phyloP scores from a whole-genome alignment of 2,113 vertebrate species.

The Pygoscelis adeliae region DNA sequence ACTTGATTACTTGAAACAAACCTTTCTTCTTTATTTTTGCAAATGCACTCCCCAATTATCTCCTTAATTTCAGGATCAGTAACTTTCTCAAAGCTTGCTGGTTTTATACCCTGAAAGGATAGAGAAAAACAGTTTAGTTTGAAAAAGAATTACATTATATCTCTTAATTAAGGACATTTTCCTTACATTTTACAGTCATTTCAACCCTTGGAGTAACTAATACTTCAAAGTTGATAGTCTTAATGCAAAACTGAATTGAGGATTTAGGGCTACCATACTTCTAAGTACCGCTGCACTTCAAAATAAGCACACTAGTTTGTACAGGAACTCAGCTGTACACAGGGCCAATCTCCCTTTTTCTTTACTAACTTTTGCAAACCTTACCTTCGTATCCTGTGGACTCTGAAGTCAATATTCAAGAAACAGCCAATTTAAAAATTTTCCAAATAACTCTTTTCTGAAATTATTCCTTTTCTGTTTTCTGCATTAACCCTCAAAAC shows the following conservation, averaged over 20 bases:
- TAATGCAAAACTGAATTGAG: background rate
- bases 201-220: background rate
- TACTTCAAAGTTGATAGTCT: background rate
- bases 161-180: background rate
- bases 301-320: background rate
- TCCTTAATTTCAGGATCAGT: constrained; percentile 96
- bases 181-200: background rate
- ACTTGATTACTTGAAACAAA: constrained; percentile 66
- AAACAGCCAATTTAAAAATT: background rate
- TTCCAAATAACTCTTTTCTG: background rate
- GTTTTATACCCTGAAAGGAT: constrained; percentile 89
- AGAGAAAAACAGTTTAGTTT: background rate
- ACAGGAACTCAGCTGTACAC: fast-evolving
- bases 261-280: background rate
- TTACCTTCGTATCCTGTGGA: background rate
- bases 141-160: background rate
- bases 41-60: constrained; percentile 98
- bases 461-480: background rate
- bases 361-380: background rate
- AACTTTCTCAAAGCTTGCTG: constrained; percentile 95
- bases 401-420: background rate
- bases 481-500: background rate
- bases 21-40: constrained; percentile 95
- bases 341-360: background rate
- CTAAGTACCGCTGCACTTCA: background rate